Evolutionary conservation across 2,888 invertebrate species (phyloP).

Genomic region (Drosophila nr. perissopoda): DNA sequence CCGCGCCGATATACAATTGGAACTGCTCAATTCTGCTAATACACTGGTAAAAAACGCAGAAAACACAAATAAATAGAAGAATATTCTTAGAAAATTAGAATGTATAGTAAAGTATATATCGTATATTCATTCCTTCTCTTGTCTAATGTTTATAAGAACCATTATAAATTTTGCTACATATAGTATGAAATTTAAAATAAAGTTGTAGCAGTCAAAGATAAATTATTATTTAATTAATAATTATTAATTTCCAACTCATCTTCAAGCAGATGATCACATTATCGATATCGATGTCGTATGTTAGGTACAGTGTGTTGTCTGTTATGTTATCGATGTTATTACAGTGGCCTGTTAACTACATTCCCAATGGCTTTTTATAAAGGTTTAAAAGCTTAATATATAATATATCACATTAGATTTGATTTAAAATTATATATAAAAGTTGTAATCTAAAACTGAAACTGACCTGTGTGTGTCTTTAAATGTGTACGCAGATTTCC

Average conservation of each 20-base stretch:
- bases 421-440: background rate
- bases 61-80: background rate
- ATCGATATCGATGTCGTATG: background rate
- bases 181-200: background rate
- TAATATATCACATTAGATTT: background rate
- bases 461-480: constrained; percentile 96
- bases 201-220: background rate
- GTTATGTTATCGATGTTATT: background rate
- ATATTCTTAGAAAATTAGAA: background rate
- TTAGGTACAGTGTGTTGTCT: background rate
- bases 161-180: no score
- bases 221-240: background rate
- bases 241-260: background rate
- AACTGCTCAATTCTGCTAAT: constrained; percentile 43
- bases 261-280: background rate
- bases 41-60: constrained; percentile 15
- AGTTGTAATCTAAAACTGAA: background rate
- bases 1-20: constrained; percentile 48
- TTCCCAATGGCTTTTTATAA: background rate
- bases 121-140: background rate
- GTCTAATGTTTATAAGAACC: background rate
- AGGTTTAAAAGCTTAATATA: background rate
- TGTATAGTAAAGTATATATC: background rate
- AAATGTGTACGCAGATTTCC: constrained; percentile 97
- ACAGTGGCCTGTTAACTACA: background rate